phyloP scores from a whole-genome alignment of 2,113 vertebrate species.

The Siniperca knerii region DNA sequence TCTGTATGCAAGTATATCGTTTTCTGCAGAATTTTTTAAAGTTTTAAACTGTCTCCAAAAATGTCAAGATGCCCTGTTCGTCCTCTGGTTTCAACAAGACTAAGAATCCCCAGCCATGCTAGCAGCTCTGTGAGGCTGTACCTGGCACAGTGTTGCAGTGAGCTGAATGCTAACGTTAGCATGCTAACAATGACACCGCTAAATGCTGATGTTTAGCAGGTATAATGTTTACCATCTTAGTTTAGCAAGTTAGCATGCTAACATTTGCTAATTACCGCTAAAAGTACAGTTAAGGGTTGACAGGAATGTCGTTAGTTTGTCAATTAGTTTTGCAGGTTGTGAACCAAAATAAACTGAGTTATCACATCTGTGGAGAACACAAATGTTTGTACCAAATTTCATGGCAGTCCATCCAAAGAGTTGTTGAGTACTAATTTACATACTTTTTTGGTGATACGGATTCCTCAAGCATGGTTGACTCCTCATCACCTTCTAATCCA shows the following conservation, averaged over 20 bases:
- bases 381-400: not conserved
- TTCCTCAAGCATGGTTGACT: slow-evolving; percentile 98
- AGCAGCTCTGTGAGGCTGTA: not conserved
- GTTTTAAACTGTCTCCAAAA: not conserved
- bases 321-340: not conserved
- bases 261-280: not conserved
- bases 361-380: not conserved
- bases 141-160: not conserved
- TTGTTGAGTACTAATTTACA: not conserved
- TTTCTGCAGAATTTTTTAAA: not conserved
- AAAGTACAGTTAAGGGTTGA: not conserved
- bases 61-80: not conserved
- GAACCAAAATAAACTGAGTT: not conserved
- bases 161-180: not conserved
- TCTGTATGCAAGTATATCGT: not conserved
- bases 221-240: not conserved
- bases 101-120: not conserved
- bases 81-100: not conserved
- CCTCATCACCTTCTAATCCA: slow-evolving; percentile 97
- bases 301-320: not conserved
- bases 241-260: not conserved
- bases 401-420: too few species aligned
- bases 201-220: not conserved
- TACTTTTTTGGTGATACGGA: slow-evolving; percentile 99
- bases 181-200: not conserved